Evolutionary conservation across 2,797 vertebrate species (phyloP).

Genomic region (Mormyrus proboscirostris): DNA sequence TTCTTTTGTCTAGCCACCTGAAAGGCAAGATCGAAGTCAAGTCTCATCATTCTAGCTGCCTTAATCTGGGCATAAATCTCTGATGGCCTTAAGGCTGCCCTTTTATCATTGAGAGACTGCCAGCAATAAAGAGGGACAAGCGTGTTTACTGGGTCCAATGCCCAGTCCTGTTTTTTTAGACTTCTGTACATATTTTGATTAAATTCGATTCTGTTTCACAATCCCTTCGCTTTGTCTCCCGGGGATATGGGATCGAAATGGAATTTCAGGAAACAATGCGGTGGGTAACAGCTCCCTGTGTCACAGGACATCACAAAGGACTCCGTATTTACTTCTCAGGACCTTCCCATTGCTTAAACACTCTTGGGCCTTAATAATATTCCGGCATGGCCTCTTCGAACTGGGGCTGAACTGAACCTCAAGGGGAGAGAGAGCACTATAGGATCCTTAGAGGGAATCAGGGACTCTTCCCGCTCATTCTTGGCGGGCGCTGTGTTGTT

Average conservation of each 20-base stretch:
- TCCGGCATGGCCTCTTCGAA: background rate
- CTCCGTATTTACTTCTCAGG: background rate
- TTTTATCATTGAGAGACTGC: constrained; percentile 2
- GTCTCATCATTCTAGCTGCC: constrained; percentile 38
- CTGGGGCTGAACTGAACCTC: background rate
- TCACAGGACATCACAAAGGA: background rate
- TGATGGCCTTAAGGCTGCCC: constrained; percentile 38
- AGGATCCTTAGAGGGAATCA: constrained; percentile 11
- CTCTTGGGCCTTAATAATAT: background rate
- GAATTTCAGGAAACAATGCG: constrained; percentile 61
- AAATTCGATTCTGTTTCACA: constrained; percentile 12
- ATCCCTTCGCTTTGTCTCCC: constrained; percentile 10
- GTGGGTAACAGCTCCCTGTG: background rate
- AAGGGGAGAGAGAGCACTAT: background rate
- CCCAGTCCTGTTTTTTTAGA: constrained; percentile 10
- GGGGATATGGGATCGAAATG: constrained; percentile 50
- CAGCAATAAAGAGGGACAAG: constrained; percentile 8
- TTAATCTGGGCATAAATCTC: constrained; percentile 47
- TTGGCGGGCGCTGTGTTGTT: background rate
- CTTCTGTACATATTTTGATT: background rate
- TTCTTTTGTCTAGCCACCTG: constrained; percentile 38
- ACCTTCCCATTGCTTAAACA: background rate
- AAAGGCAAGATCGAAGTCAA: constrained; percentile 41
- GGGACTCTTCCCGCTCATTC: background rate
- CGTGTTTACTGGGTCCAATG: background rate